Conservation (phyloP, 2,888 invertebrate genomes). For the Brachyptera risi region DNA sequence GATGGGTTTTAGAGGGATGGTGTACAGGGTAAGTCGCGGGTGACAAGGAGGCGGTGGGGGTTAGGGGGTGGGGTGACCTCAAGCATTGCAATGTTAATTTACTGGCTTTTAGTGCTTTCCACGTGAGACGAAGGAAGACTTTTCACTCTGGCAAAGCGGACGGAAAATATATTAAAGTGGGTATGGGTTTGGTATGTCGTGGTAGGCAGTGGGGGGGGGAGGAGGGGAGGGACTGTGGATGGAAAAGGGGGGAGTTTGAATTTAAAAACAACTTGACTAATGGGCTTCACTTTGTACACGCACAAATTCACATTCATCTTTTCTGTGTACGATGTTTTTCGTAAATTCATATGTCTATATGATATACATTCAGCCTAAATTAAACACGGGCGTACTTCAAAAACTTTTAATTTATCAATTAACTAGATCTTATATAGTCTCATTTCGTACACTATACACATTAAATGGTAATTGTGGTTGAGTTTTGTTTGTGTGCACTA, state of each 20-base stretch:
- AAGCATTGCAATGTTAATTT: constrained; percentile 16
- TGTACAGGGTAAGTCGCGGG: too few relatives aligned
- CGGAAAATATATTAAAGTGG: constrained; percentile 17
- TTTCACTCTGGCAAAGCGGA: constrained; percentile 11
- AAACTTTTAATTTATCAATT: too few relatives aligned
- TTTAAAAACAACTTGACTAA: constrained; percentile 21
- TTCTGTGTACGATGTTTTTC: too few relatives aligned
- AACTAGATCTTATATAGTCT: too few relatives aligned
- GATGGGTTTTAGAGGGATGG: too few relatives aligned
- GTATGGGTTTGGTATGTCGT: too few relatives aligned
- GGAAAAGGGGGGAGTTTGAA: neutral
- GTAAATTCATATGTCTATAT: too few relatives aligned
- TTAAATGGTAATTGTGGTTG: too few relatives aligned
- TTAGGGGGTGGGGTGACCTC: neutral
- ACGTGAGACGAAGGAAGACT: constrained; percentile 12
- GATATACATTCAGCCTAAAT: too few relatives aligned
- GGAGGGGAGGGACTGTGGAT: neutral
- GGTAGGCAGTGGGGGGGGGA: neutral
- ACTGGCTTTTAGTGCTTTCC: constrained; percentile 7
- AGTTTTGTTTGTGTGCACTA: too few relatives aligned
- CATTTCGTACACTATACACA: too few relatives aligned
- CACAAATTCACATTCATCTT: constrained; percentile 7
- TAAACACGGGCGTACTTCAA: too few relatives aligned
- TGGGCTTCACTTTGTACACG: constrained; percentile 1
- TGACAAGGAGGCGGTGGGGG: neutral